phyloP scores from a whole-genome alignment of 1,140 invertebrate species.

The Caerostris extrusa region DNA sequence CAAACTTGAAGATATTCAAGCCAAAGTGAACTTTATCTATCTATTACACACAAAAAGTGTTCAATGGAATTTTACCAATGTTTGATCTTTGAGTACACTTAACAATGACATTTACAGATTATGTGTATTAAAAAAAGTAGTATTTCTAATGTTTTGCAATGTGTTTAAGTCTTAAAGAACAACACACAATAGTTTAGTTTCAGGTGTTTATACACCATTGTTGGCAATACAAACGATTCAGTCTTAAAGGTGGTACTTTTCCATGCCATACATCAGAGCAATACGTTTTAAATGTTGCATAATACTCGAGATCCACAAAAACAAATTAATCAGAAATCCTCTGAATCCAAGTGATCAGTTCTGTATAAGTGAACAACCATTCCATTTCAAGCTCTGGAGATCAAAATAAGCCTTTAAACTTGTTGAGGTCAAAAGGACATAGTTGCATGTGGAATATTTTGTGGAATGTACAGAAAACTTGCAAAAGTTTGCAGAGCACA shows the following conservation, averaged over 20 bases:
- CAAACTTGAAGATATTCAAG: neutral
- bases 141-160: neutral
- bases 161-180: neutral
- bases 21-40: neutral
- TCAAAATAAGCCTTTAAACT: neutral
- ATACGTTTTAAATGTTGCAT: neutral
- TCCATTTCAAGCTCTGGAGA: neutral
- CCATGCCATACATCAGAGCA: neutral
- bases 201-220: neutral
- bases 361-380: neutral
- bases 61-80: neutral
- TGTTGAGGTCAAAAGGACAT: neutral
- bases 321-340: neutral
- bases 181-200: neutral
- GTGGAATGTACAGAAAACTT: slow-evolving; percentile 10
- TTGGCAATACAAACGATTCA: neutral
- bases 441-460: neutral
- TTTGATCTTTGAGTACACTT: slow-evolving; percentile 38
- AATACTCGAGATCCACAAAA: neutral
- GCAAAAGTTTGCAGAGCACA: too few species aligned
- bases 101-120: neutral
- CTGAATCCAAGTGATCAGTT: neutral
- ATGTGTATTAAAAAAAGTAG: neutral
- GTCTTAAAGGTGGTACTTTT: neutral
- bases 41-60: neutral